Conservation (phyloP, 1,140 invertebrate species). For the Plectrocnemia conspersa region DNA sequence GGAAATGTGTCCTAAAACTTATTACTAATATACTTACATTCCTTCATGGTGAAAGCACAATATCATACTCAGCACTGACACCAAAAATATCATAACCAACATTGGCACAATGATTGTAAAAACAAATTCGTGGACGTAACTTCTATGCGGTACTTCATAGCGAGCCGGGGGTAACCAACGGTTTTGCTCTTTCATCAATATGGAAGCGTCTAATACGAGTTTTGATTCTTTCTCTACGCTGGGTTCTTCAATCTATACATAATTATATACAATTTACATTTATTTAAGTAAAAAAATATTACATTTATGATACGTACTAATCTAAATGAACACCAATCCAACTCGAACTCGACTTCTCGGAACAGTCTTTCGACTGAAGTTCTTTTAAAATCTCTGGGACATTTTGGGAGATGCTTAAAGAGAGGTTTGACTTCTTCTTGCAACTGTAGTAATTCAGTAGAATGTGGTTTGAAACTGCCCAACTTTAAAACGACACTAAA, state of each 20-base stretch:
- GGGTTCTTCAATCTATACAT: slow-evolving; percentile 7
- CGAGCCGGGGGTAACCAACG: slow-evolving; percentile 56
- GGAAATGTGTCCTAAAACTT: not conserved
- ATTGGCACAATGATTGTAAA: slow-evolving; percentile 68
- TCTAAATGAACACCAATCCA: slow-evolving; percentile 88
- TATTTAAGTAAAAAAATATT: too few species aligned
- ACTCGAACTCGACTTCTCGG: slow-evolving; percentile 65
- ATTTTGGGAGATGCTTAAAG: slow-evolving; percentile 66
- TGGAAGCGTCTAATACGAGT: not conserved
- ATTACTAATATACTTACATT: slow-evolving; percentile 59
- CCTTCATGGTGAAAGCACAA: slow-evolving; percentile 74
- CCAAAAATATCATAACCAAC: slow-evolving; percentile 61
- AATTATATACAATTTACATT: not conserved
- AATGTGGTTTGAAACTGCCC: slow-evolving; percentile 71
- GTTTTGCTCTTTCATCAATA: slow-evolving; percentile 32
- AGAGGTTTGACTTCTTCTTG: slow-evolving; percentile 79
- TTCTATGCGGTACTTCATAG: slow-evolving; percentile 60
- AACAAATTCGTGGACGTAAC: slow-evolving; percentile 65
- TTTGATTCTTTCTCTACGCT: not conserved
- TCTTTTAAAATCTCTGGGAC: slow-evolving; percentile 76
- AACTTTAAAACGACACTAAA: slow-evolving; percentile 74
- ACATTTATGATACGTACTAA: slow-evolving; percentile 54
- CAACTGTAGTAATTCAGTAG: slow-evolving; percentile 64
- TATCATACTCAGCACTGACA: slow-evolving; percentile 63
- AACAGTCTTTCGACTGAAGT: slow-evolving; percentile 82